Base-by-base conservation (phyloP, 2,797 vertebrate genomes). In the Sebastes vulpes region DNA sequence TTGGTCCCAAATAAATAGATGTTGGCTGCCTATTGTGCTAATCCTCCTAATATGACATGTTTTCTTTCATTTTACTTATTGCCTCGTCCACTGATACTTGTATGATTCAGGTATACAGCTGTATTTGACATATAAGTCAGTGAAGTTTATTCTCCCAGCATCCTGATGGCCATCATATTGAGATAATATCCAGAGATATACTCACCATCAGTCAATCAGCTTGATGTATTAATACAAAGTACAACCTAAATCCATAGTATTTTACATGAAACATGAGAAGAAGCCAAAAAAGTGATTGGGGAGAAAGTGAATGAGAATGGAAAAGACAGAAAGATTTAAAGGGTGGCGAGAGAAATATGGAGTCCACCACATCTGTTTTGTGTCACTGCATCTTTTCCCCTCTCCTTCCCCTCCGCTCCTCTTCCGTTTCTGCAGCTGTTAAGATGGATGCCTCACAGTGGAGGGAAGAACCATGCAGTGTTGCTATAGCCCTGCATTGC, bases 381-480 rank as follows among this genome's bases (percentile, higher is more conserved):
- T 79, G 83, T 81, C 81, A 77, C 63, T 71, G 67, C 58, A 75
- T 87, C 79, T 70, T 77, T 76, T 81, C 60, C 61, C 28, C 31
- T 70, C 46, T 57, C 63, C 52, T 73, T 85, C 56, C 58, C 66
- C 54, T 75, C 54, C 72, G 72, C 70, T 64, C 21, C 20, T 70
- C 58, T 71, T 87, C 80, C 79, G 20, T 88, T 71, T 84, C 83
- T 67, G 87, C 90, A 81, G 80, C 89, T 77, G 84, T 84, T 92
- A 94, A 95, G 91, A 96, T 95, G 94, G 94, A 95, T 93, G 92
- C 93, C 90, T 91, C 88, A 48, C 86, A 86, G 90, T 18, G 38
- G 86, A 84, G 77, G 78, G 77, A 93, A 88, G 77, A 92, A 79
- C 84, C 92, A 90, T 31, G 81, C 84, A 77, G 90, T 54, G 80